Conservation (phyloP, 2,797 vertebrate genomes). For the Intellagama lesueurii region DNA sequence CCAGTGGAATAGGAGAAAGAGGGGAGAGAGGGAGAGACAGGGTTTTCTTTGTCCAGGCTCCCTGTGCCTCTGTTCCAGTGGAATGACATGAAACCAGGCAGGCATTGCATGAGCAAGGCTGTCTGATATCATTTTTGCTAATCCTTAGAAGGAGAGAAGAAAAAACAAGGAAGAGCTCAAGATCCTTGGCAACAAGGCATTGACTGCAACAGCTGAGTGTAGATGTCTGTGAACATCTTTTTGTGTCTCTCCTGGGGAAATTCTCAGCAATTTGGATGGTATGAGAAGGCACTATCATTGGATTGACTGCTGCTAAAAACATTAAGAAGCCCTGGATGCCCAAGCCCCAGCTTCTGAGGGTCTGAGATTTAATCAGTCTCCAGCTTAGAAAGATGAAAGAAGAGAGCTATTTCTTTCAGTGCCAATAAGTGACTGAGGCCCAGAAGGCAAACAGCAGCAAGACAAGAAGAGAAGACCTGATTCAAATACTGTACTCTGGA, state of each 20-base stretch:
- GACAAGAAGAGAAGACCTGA: background rate
- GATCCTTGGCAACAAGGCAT: slow-evolving; percentile 59
- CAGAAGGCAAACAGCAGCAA: background rate
- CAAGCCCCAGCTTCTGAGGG: accelerated
- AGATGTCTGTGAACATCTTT: background rate
- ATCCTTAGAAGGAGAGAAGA: slow-evolving; percentile 50
- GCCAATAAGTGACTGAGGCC: background rate
- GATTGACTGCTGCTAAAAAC: background rate
- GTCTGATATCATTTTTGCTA: slow-evolving; percentile 46
- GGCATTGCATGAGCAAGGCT: slow-evolving; percentile 59
- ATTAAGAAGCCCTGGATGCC: accelerated
- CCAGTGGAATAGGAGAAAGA: slow-evolving; percentile 39
- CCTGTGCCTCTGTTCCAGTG: slow-evolving; percentile 60
- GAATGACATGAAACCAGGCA: slow-evolving; percentile 52
- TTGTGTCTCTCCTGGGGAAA: background rate
- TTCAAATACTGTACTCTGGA: background rate
- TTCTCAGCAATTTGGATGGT: accelerated
- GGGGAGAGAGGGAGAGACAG: slow-evolving; percentile 51
- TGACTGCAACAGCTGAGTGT: slow-evolving; percentile 23
- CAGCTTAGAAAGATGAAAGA: background rate
- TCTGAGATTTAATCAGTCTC: background rate
- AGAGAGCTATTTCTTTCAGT: background rate
- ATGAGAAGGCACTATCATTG: accelerated
- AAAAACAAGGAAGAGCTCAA: slow-evolving; percentile 47
- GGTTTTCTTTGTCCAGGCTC: slow-evolving; percentile 71